Evolutionary conservation across 2,888 invertebrate genomes (phyloP), one percentile per base, ranked within the genome.

Genomic region (Dicranocentrus wangi): DNA sequence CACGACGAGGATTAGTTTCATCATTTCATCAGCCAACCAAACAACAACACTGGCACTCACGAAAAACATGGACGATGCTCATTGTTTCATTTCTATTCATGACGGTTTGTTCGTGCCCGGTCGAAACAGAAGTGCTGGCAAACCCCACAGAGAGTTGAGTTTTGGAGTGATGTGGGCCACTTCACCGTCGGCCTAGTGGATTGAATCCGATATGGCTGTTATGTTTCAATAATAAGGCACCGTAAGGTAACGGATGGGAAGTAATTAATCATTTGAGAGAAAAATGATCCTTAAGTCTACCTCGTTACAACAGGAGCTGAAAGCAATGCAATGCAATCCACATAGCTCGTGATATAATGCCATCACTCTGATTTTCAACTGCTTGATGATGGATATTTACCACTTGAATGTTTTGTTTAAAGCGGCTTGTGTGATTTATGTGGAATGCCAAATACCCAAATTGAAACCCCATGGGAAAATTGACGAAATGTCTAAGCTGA

Each of bases 1-100:
- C 77, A 77, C 77, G 77, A 70, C 61, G 61, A 69, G 58, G 70
- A 77, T 77, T 70, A 77, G 76, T 76, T 76, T 78, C 77, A 78
- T 78, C 77, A 78, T 70, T 63, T 70, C 77, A 70, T 70, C 77
- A 69, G 66, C 51, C 75, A 68, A 68, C 63, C 58, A 27, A 75
- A 65, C n/a, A 76, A 61, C 70, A 78, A 28, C 68, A 69, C 61
- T 70, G 70, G 70, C 70, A 78, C 53, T 78, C 70, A 63, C 65
- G 60, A 69, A 60, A 69, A 19, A 27, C n/a, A 28, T 13, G 27
- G 63, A 42, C 23, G 3, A n/a, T 60, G n/a, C 27, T 1, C 28
- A 60, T 60, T 60, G 60, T 27, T 60, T 60, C n/a, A 28, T 27
- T 60, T 53, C 23, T 19, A 21, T 53, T 21, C 23, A 53, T 19